These are phyloP conservation scores for Siniperca undulata DNA, from an alignment of 2,797 vertebrate genomes.

Conservation along the genomic window DNA sequence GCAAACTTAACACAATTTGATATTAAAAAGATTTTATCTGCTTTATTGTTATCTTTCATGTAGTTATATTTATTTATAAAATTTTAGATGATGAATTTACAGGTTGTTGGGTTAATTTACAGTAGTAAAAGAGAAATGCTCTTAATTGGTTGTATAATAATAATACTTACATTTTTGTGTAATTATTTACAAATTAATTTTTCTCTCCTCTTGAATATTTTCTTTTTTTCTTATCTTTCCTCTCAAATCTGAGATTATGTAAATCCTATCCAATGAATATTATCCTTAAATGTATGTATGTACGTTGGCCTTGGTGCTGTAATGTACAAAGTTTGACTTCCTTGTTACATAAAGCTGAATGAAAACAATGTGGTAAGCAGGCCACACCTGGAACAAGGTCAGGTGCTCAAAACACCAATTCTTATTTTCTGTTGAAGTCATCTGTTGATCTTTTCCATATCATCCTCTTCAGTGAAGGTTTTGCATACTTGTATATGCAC, in stretches of 20 bases:
- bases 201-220: not conserved
- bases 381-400: not conserved
- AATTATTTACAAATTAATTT: not conserved
- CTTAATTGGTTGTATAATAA: not conserved
- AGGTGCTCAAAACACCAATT: not conserved
- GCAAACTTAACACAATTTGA: not conserved
- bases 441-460: not conserved
- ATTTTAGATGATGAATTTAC: not conserved
- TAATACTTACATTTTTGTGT: not conserved
- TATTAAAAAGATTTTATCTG: not conserved
- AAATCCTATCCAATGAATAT: not conserved
- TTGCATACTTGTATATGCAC: not conserved
- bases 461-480: not conserved
- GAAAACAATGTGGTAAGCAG: not conserved
- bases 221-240: not conserved
- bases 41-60: not conserved
- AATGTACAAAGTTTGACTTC: constrained; percentile 1
- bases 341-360: constrained; percentile 37
- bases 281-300: not conserved
- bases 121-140: not conserved
- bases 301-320: constrained; percentile 41
- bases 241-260: not conserved
- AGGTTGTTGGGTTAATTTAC: not conserved
- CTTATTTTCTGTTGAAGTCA: not conserved
- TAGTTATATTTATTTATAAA: not conserved